Conservation (phyloP, 2,888 invertebrate genomes). For the Teleogryllus oceanicus region DNA sequence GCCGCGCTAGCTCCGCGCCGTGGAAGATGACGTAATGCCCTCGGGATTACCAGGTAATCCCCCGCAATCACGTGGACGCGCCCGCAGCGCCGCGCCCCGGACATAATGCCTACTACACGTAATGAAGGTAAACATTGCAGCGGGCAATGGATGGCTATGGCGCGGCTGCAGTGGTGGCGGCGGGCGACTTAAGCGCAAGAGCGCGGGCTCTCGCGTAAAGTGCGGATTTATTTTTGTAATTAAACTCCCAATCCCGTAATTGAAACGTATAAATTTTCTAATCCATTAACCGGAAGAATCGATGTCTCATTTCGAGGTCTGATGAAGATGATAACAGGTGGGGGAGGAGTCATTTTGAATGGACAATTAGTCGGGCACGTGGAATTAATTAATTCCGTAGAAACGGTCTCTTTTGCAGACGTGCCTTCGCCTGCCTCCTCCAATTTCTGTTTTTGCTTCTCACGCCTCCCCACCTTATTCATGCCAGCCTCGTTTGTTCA, state of each 20-base stretch:
- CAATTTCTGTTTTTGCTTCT: background rate
- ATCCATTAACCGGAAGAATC: background rate
- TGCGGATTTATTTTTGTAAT: conserved; percentile 1
- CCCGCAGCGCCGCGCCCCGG: background rate
- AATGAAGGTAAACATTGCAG: conserved; percentile 18
- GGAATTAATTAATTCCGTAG: conserved; percentile 18
- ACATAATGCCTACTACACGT: background rate
- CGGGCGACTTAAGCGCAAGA: no score
- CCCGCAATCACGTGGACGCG: background rate
- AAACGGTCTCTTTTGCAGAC: background rate
- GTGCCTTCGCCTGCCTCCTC: background rate
- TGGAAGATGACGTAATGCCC: background rate
- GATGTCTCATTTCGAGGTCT: conserved; percentile 6
- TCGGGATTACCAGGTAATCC: background rate
- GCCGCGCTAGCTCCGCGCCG: background rate
- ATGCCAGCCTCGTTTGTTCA: background rate
- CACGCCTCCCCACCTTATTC: background rate
- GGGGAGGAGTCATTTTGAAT: background rate
- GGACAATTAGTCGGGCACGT: background rate
- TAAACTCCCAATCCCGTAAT: background rate
- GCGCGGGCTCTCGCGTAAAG: no score
- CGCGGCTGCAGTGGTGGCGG: no score
- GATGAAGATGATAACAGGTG: conserved; percentile 18
- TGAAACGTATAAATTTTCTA: background rate
- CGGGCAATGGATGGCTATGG: background rate